Evolutionary conservation across 2,797 vertebrate species (phyloP).

Genomic region (Mormyrops attenuatus): DNA sequence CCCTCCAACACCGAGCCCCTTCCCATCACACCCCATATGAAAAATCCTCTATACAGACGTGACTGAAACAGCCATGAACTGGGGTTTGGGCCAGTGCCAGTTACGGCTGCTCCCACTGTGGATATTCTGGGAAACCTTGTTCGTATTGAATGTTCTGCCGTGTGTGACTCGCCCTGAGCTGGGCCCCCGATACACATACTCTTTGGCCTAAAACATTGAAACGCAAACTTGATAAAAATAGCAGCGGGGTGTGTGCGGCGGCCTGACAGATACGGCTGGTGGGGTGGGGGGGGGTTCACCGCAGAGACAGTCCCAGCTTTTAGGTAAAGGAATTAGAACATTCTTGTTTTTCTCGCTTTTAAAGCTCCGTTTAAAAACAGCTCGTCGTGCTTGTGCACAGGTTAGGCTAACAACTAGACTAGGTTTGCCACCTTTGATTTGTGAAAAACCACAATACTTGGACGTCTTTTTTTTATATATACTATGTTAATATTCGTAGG

Average conservation of each 20-base stretch:
- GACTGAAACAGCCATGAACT: not conserved
- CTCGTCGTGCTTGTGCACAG: not conserved
- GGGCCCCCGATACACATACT: not conserved
- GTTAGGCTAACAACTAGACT: not conserved
- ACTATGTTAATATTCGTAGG: too few species aligned
- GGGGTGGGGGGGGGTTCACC: not conserved
- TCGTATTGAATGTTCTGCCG: not conserved
- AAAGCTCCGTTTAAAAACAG: not conserved
- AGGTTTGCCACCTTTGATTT: too few species aligned
- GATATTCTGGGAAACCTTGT: not conserved
- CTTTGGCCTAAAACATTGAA: not conserved
- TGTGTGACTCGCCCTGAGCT: not conserved
- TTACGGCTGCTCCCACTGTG: not conserved
- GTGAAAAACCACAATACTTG: too few species aligned
- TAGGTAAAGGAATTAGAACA: not conserved
- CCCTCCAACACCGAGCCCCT: not conserved
- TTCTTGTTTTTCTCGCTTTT: not conserved
- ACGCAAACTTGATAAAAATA: not conserved
- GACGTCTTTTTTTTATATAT: too few species aligned
- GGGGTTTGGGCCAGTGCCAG: not conserved
- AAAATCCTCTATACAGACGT: not conserved
- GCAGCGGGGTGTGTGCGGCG: not conserved
- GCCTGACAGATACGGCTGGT: not conserved
- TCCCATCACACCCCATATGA: not conserved
- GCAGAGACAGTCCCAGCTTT: not conserved